Evolutionary conservation across 2,113 vertebrate genomes (phyloP), one percentile per base, ranked within the genome.

Genomic region (Spea bombifrons): DNA sequence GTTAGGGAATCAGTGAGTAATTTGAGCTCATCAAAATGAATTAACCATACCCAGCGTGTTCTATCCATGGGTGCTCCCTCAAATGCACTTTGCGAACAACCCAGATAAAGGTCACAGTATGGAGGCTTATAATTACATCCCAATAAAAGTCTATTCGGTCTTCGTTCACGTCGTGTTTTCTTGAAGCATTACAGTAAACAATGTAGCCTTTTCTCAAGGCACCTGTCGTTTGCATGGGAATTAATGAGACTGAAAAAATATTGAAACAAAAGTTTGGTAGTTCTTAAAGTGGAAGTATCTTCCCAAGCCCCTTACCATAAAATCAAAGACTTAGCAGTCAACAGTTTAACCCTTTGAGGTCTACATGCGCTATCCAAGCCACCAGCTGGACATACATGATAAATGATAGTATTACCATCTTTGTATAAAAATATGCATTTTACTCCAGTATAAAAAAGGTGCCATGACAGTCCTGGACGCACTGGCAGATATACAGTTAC

Each of bases 1-100:
- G 64, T 76, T 61, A 59, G 75, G 8, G 69, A 69, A 68, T 76
- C 75, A 69, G 65, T 66, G 57, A 66, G 50, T 76, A 57, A 67
- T 68, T 67, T 8, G 49, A 76, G 52, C 75, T 76, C 44, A 76
- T 53, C 53, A 69, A 55, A 66, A 76, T 59, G 64, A 70, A 70
- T 77, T 77, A 77, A 53, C 52, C 45, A 45, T 57, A 7, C 75
- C 30, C 65, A 69, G 65, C 66, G 30, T 76, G 75, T 43, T 30
- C 43, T 76, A 77, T 49, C 52, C 66, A 77, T 48, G 66, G 75
- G 75, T 8, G n/a, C n/a, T 63, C 50, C 13, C 9, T 30, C 3
- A 63, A 75, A 53, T 46, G 64, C 73, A 10, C 48, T 9, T 66
- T 66, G 66, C 17, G 16, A 55, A 67, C 63, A 46, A 64, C 52